Percentiles rank a stretch among this genome's conserved stretches.
These are phyloP conservation scores for Dicrostonyx torquatus DNA, from an alignment of 2,797 vertebrate genomes.

Conservation along the genomic window DNA sequence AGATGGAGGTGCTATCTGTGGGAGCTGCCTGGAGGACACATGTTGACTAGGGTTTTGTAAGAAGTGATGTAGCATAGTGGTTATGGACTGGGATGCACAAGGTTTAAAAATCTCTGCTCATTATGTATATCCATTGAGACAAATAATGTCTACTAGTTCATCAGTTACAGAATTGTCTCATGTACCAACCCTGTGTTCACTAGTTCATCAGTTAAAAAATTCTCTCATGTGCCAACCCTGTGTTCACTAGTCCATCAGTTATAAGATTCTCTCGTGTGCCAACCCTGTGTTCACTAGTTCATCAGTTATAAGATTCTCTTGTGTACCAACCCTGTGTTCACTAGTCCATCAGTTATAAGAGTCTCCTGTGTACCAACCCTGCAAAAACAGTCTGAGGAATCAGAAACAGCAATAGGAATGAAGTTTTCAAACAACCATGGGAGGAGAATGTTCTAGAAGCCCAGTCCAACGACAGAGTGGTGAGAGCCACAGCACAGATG, in stretches of 20 bases:
- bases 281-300: background rate
- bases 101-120: background rate
- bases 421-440: background rate
- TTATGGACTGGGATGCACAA: background rate
- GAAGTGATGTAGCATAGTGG: background rate
- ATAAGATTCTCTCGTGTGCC: background rate
- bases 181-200: background rate
- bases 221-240: background rate
- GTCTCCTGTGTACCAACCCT: background rate
- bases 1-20: background rate
- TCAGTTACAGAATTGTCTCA: no score
- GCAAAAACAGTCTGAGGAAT: background rate
- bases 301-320: no score
- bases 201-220: background rate
- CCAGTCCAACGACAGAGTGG: background rate
- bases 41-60: background rate
- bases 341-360: background rate
- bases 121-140: background rate
- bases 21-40: background rate
- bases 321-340: background rate
- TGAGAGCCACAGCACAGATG: background rate
- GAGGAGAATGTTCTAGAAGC: constrained; percentile 29
- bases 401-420: background rate
- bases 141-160: background rate
- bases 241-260: background rate